phyloP scores from a whole-genome alignment of 2,113 vertebrate species.

The Otolemur garnettii region DNA sequence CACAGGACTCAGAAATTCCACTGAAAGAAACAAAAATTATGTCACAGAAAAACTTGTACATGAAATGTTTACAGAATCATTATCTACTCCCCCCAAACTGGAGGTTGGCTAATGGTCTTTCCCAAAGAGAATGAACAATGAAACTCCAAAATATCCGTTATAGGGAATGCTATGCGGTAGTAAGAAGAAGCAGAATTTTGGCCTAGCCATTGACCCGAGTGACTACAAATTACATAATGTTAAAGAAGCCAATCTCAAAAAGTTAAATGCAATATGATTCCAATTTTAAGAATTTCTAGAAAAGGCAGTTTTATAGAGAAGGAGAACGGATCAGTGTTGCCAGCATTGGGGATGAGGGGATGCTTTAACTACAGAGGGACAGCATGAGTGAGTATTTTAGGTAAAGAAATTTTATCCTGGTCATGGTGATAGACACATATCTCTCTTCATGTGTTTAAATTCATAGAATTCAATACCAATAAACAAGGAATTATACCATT shows the following conservation, averaged over 20 bases:
- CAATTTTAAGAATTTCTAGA: background rate
- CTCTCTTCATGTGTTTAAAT: background rate
- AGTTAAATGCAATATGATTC: background rate
- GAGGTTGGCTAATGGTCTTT: background rate
- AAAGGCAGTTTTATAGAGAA: background rate
- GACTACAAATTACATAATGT: background rate
- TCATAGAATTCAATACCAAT: background rate
- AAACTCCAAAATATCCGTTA: background rate
- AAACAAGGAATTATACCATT: background rate
- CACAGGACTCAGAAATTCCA: background rate
- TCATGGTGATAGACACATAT: background rate
- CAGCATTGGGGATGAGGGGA: rapidly evolving
- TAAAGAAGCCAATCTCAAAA: background rate
- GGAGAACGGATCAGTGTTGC: background rate
- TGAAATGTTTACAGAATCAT: background rate
- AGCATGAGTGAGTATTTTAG: background rate
- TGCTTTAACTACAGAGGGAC: background rate
- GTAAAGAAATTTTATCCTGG: background rate
- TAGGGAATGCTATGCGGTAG: background rate
- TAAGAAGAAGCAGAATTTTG: background rate
- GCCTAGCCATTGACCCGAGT: background rate
- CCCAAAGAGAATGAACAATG: background rate
- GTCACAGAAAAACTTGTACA: background rate
- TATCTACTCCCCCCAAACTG: background rate
- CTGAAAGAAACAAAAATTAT: background rate